phyloP scores from a whole-genome alignment of 2,113 vertebrate genomes.

The Ameiurus melas region DNA sequence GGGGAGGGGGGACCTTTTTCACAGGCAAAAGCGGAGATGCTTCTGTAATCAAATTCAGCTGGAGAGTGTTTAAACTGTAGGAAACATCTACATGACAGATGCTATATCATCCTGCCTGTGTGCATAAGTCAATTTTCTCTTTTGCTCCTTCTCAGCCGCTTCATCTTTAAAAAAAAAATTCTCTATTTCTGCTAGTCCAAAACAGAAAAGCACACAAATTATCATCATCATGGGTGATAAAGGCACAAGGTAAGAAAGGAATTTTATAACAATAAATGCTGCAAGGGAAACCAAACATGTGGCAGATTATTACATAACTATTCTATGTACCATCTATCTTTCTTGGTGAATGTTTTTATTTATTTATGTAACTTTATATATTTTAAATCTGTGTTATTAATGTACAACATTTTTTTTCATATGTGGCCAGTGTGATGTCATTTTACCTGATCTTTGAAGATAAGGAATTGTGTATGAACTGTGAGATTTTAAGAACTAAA shows the following conservation, averaged over 20 bases:
- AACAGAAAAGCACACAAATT: slow-evolving; percentile 32
- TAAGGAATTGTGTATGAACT: background rate
- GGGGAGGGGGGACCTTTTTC: slow-evolving; percentile 15
- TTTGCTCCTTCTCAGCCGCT: background rate
- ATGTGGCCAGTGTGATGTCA: background rate
- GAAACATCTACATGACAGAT: slow-evolving; percentile 39
- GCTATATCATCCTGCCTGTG: slow-evolving; percentile 35
- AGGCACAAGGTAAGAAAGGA: slow-evolving; percentile 61
- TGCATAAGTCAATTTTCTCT: slow-evolving; percentile 38
- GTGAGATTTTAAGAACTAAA: background rate
- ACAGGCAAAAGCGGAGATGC: slow-evolving; percentile 46
- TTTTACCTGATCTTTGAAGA: background rate
- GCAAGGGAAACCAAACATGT: background rate
- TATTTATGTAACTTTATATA: background rate
- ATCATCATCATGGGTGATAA: slow-evolving; percentile 60
- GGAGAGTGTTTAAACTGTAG: slow-evolving; percentile 45
- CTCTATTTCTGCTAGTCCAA: slow-evolving; percentile 18
- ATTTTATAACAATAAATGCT: slow-evolving; percentile 21
- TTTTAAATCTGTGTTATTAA: background rate
- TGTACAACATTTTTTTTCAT: background rate
- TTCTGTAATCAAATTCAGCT: slow-evolving; percentile 54
- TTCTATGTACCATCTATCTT: background rate
- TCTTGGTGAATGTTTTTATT: background rate
- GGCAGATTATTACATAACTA: background rate
- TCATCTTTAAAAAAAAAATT: background rate